These are phyloP conservation scores for Prietella phreatophila DNA, from an alignment of 2,113 vertebrate species.

Conservation along the genomic window DNA sequence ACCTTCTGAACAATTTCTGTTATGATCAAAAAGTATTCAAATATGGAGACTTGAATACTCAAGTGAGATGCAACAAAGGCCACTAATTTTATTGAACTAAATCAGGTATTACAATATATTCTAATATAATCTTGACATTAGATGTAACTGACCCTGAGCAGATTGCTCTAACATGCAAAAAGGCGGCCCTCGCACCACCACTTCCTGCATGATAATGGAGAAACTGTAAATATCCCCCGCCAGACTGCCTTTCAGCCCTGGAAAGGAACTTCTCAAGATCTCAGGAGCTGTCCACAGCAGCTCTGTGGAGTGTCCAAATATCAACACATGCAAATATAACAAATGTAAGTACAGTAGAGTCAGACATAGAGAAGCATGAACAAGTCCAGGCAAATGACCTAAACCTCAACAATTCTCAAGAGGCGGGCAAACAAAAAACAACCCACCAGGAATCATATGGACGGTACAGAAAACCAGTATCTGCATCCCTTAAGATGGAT, in stretches of 20 bases:
- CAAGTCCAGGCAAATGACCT: background rate
- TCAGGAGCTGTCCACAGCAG: conserved; percentile 79
- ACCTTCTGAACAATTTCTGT: conserved; percentile 75
- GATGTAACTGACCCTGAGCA: conserved; percentile 58
- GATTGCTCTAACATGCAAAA: conserved; percentile 75
- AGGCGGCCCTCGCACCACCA: conserved; percentile 72
- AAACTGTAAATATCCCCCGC: conserved; percentile 77
- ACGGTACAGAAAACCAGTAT: background rate
- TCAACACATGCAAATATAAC: background rate
- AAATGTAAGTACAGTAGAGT: background rate
- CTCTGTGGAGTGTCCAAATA: conserved; percentile 55
- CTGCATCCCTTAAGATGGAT: background rate
- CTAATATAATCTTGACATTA: background rate
- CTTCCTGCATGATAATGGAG: conserved; percentile 78
- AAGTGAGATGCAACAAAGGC: background rate
- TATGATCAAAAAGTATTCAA: background rate
- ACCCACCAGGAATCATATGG: background rate
- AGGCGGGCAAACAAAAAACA: background rate
- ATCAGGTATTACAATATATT: background rate
- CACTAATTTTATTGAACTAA: background rate
- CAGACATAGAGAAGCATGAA: background rate
- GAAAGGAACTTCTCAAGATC: conserved; percentile 64
- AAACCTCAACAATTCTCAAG: background rate
- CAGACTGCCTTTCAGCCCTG: conserved; percentile 61
- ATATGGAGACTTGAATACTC: background rate